phyloP scores from a whole-genome alignment of 2,113 vertebrate genomes.

The Neotragus pygmaeus region DNA sequence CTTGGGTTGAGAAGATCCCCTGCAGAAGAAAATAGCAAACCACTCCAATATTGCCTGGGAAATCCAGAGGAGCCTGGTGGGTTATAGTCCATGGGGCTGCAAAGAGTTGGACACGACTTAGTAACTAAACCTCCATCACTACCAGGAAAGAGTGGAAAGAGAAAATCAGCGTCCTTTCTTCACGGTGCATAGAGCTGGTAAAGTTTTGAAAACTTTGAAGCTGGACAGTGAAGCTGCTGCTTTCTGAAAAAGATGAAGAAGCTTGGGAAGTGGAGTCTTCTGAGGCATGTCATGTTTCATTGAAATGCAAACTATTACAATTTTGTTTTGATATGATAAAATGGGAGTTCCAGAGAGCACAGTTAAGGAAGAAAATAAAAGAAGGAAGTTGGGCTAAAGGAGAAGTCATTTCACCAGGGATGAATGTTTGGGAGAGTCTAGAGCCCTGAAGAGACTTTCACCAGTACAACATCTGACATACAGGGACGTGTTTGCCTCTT shows the following conservation, averaged over 20 bases:
- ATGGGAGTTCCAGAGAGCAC: background rate
- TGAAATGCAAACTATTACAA: background rate
- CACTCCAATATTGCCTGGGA: background rate
- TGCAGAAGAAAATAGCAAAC: background rate
- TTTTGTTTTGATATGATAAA: background rate
- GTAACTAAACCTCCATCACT: background rate
- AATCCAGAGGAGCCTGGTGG: background rate
- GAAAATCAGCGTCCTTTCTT: background rate
- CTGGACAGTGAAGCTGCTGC: background rate
- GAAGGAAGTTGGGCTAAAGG: background rate
- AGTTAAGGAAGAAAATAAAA: background rate
- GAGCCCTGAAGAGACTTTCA: background rate
- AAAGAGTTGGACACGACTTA: accelerated
- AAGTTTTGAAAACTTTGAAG: background rate
- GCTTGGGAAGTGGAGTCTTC: background rate
- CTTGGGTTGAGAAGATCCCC: background rate
- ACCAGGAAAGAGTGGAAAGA: background rate
- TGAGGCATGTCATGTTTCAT: background rate
- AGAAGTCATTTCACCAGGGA: background rate
- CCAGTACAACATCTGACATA: background rate
- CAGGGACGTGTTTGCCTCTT: background rate
- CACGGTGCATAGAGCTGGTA: background rate
- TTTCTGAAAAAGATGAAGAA: background rate
- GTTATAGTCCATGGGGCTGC: background rate
- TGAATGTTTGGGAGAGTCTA: background rate